phyloP scores from a whole-genome alignment of 2,113 vertebrate species.

The Protomyctophum bolini region DNA sequence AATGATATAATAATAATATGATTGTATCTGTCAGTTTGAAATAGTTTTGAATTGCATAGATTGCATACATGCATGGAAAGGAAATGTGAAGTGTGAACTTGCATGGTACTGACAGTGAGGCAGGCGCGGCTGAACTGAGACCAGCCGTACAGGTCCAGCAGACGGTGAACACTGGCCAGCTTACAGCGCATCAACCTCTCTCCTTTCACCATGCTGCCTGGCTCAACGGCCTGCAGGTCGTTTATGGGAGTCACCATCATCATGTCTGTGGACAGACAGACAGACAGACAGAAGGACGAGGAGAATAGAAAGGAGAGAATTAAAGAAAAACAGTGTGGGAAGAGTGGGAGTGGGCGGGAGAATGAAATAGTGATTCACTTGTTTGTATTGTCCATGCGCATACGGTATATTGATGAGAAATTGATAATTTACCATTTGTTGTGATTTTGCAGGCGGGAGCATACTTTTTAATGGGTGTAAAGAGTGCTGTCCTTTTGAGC shows the following conservation, averaged over 20 bases:
- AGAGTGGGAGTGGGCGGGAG: background rate
- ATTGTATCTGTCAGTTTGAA: too few relatives aligned
- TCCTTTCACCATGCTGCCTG: constrained; percentile 87
- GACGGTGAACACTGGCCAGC: constrained; percentile 89
- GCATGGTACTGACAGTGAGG: constrained; percentile 83
- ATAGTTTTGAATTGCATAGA: too few relatives aligned
- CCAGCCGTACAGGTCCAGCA: constrained; percentile 96
- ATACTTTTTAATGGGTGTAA: too few relatives aligned
- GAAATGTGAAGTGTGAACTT: background rate
- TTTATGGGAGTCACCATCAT: constrained; percentile 91
- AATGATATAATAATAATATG: too few relatives aligned
- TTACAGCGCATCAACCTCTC: constrained; percentile 96
- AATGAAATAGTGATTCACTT: background rate
- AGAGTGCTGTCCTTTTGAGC: too few relatives aligned
- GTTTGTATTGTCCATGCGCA: too few relatives aligned
- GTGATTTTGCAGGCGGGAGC: too few relatives aligned
- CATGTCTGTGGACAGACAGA: constrained; percentile 76
- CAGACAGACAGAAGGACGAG: too few relatives aligned
- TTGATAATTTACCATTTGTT: too few relatives aligned
- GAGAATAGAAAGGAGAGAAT: background rate
- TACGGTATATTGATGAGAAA: too few relatives aligned
- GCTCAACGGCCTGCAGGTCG: constrained; percentile 87
- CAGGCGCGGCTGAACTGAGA: constrained; percentile 85
- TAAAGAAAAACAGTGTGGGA: background rate
- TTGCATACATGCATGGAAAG: background rate